phyloP scores from a whole-genome alignment of 2,888 invertebrate species.

The Apotomis capreana region DNA sequence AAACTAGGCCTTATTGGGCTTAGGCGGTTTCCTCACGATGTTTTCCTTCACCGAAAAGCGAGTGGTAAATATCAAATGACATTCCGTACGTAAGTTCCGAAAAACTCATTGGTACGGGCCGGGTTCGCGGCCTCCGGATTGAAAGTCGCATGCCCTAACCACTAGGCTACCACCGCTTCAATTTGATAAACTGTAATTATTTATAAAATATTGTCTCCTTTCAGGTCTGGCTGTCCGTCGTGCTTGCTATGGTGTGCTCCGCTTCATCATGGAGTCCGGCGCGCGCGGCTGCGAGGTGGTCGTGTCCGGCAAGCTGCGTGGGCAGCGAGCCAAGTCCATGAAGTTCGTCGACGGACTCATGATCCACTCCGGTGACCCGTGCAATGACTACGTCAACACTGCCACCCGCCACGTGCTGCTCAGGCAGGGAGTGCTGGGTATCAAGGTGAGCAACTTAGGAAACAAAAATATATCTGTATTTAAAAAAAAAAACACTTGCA shows the following conservation, averaged over 20 bases:
- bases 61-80: no score
- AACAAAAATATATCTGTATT: background rate
- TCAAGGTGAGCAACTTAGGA: conserved; percentile 85
- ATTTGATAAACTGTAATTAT: background rate
- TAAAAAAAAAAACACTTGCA: no score
- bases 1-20: no score
- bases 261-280: conserved; percentile 99
- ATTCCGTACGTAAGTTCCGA: no score
- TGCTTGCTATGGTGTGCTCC: conserved; percentile 99
- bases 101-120: no score
- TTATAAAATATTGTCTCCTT: conserved; percentile 34
- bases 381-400: conserved; percentile 98
- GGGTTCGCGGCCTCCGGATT: no score
- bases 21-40: no score
- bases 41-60: no score
- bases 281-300: conserved; percentile 99
- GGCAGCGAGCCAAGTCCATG: conserved; percentile 99
- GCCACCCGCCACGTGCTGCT: conserved; percentile 99
- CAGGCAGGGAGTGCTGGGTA: conserved; percentile 92
- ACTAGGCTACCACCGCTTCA: no score
- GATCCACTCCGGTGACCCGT: conserved; percentile 99
- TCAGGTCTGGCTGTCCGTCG: conserved; percentile 88
- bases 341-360: conserved; percentile 99
- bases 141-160: no score
- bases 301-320: conserved; percentile 98